These are phyloP conservation scores for Corythornis madagascariensis DNA, from an alignment of 2,113 vertebrate genomes.

Conservation along the genomic window DNA sequence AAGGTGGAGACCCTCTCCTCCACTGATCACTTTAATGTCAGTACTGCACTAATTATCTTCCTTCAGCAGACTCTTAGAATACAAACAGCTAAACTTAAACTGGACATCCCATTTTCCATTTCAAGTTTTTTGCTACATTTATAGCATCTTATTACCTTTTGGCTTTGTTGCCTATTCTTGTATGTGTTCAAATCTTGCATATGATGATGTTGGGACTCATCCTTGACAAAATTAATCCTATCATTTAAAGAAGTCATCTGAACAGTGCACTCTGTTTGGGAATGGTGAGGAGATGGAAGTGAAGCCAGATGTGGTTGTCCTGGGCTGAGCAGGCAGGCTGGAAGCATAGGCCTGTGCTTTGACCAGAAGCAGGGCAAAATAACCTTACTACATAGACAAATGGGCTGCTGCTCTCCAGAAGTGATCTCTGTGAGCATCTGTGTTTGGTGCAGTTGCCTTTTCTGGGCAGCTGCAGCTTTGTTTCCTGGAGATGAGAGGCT, in stretches of 20 bases:
- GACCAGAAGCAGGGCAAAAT: neutral
- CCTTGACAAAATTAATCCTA: neutral
- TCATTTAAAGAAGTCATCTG: neutral
- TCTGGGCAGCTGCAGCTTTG: neutral
- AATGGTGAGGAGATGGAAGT: neutral
- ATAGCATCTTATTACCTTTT: neutral
- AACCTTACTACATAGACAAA: neutral
- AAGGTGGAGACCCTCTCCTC: neutral
- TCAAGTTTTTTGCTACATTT: neutral
- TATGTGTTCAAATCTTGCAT: neutral
- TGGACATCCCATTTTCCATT: neutral
- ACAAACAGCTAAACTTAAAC: neutral
- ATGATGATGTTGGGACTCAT: neutral
- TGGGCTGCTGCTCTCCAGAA: neutral
- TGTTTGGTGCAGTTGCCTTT: neutral
- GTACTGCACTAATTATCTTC: neutral
- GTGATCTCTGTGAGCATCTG: fast-evolving
- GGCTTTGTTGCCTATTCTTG: neutral
- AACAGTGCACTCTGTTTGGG: neutral
- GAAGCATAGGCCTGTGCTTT: neutral
- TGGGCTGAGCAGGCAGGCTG: neutral
- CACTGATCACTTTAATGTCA: neutral
- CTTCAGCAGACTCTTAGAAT: neutral
- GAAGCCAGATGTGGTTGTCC: neutral
- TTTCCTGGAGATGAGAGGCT: neutral